A percentile compares a stretch with the other conserved stretches of the same genome.
phyloP scores from a whole-genome alignment of 2,888 invertebrate species.

The Eupithecia subfuscata region DNA sequence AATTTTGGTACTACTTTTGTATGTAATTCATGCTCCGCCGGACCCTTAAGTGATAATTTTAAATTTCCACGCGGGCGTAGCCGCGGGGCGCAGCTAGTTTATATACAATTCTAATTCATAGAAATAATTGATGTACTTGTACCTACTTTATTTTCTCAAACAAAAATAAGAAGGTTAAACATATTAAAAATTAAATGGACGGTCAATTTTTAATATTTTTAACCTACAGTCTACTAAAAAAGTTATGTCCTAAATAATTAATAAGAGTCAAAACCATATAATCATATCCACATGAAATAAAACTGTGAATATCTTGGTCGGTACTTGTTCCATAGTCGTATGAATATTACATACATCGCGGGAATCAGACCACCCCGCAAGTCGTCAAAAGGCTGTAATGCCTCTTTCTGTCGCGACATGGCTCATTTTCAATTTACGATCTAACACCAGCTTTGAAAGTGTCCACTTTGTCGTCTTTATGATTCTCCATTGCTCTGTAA shows the following conservation, averaged over 20 bases:
- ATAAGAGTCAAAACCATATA: not conserved
- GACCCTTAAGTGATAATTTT: too few relatives aligned
- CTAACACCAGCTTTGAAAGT: constrained; percentile 48
- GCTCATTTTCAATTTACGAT: constrained; percentile 55
- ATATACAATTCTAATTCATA: not conserved
- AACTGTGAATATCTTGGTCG: not conserved
- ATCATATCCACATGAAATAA: not conserved
- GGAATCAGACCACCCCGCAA: constrained; percentile 41
- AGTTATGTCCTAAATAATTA: not conserved
- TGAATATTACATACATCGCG: constrained; percentile 12
- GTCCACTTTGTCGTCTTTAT: constrained; percentile 37
- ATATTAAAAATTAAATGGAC: not conserved
- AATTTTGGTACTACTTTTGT: too few relatives aligned
- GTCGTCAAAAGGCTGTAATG: constrained; percentile 50
- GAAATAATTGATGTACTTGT: not conserved
- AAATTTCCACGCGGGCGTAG: too few relatives aligned
- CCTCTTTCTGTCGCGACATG: constrained; percentile 36
- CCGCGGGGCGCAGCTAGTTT: too few relatives aligned
- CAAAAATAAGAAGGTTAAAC: not conserved
- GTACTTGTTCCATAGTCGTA: not conserved
- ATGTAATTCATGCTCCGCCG: too few relatives aligned
- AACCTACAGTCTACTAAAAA: not conserved
- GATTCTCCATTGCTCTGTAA: constrained; percentile 35
- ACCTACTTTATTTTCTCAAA: not conserved
- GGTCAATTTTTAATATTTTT: too few relatives aligned